A percentile compares a stretch with the other conserved stretches of the same genome.
phyloP scores from a whole-genome alignment of 2,797 vertebrate genomes.

The Macrochelys suwanniensis region DNA sequence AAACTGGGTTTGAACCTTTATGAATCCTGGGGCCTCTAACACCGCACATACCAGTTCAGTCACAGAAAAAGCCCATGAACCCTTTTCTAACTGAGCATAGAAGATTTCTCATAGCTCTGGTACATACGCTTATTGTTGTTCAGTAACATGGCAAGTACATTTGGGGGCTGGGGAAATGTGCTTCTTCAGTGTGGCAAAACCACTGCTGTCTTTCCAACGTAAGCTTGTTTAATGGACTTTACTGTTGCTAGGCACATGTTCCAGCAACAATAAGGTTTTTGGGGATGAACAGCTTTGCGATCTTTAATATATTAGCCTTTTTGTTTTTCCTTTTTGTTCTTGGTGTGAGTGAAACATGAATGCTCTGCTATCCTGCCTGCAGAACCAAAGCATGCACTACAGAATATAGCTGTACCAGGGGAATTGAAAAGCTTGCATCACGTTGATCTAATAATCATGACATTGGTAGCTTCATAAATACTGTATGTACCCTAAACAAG shows the following conservation, averaged over 20 bases:
- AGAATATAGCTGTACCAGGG: conserved; percentile 81
- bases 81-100: background rate
- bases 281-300: conserved; percentile 5
- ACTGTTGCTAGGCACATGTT: fast-evolving
- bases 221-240: conserved; percentile 6
- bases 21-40: background rate
- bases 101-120: background rate
- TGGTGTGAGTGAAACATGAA: conserved; percentile 73
- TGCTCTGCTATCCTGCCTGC: conserved; percentile 69
- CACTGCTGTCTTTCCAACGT: background rate
- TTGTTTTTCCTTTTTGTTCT: conserved; percentile 68
- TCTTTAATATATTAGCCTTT: conserved; percentile 25
- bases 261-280: background rate
- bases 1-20: conserved; percentile 24
- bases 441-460: conserved; percentile 86
- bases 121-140: background rate
- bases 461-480: conserved; percentile 90
- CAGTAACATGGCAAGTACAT: fast-evolving
- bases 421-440: conserved; percentile 79
- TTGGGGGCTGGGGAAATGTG: background rate
- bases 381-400: conserved; percentile 85
- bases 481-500: conserved; percentile 88
- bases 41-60: background rate
- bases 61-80: background rate
- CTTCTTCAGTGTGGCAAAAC: background rate